Base-by-base conservation (phyloP, 2,113 vertebrate species). In the Copsychus sechellarum region DNA sequence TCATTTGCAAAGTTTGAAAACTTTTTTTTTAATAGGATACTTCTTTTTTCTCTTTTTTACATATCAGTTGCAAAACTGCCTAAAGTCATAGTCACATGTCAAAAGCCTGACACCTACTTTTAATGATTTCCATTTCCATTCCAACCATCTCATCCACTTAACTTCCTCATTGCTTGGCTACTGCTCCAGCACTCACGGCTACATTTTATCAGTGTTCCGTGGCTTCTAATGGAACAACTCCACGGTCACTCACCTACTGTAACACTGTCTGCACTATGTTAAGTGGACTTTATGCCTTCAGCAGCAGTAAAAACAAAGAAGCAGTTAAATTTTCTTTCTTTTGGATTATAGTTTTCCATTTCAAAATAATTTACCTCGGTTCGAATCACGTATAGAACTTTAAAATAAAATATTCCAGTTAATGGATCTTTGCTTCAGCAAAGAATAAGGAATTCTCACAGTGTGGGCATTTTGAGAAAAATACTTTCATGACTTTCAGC, bases 111-210 rank as follows among this genome's bases (percentile, higher is more conserved):
- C 85, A 71, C 40, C 8, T 74, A 40, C 42, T 48, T 72, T 74
- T 96, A 96, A 96, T 77, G 15, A 92, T 88, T 86, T 78, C 83
- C 11, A 2, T 81, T 95, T 89, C 67, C 65, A 51, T 85, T 84
- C 45, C 67, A 92, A 62, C 54, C 72, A 33, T 51, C 86, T 74
- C 45, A 89, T 81, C 62, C 65, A 78, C 74, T 82, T 60, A 90
- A 81, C 56, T 88, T 95, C 65, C 57, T 92, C 58, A 71, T 51
- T 90, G 72, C 54, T 54, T 65, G 71, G 57, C 43, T 90, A 34
- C 43, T 42, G 61, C 73, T 83, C 26, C 73, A 51, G 58, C 28
- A 58, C 36, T 67, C 60, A 24, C 6, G 0, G 70, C 62, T n/a
- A 62, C 51, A 56, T 83, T 58, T 92, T 53, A 58, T 40, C 71